phyloP scores from a whole-genome alignment of 2,888 invertebrate genomes.

The Acleris emargana region DNA sequence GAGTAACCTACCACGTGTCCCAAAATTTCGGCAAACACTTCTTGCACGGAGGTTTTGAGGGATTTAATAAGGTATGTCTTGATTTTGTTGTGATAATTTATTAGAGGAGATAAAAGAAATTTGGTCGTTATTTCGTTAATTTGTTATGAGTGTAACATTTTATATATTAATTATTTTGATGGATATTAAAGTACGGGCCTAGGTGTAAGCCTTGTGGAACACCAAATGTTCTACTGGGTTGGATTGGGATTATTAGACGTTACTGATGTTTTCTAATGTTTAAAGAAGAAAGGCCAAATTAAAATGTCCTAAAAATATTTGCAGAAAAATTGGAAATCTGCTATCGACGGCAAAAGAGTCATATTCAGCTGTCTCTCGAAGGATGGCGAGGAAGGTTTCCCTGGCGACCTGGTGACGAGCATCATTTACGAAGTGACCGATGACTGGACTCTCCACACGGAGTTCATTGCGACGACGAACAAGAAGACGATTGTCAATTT shows the following conservation, averaged over 20 bases:
- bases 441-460: slow-evolving; percentile 87
- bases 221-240: too few species aligned
- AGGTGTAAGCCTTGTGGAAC: too few species aligned
- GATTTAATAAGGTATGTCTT: slow-evolving; percentile 52
- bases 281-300: too few species aligned
- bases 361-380: slow-evolving; percentile 89
- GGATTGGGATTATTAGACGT: too few species aligned
- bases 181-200: too few species aligned
- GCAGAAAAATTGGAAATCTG: slow-evolving; percentile 86
- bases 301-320: slow-evolving; percentile 55
- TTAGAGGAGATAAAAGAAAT: too few species aligned
- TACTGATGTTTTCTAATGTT: too few species aligned
- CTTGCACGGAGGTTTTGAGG: slow-evolving; percentile 93
- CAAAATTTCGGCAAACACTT: slow-evolving; percentile 88
- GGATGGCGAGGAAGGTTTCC: slow-evolving; percentile 95
- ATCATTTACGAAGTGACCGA: slow-evolving; percentile 88
- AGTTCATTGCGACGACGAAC: slow-evolving; percentile 88
- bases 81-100: too few species aligned
- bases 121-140: too few species aligned
- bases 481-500: slow-evolving; percentile 93
- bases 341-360: slow-evolving; percentile 83
- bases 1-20: slow-evolving; percentile 85
- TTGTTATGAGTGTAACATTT: too few species aligned
- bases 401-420: slow-evolving; percentile 90
- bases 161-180: too few species aligned